Percentiles rank a stretch among this genome's conserved stretches.
Conservation (phyloP, 1,140 invertebrate genomes). For the Conus betulinus region DNA sequence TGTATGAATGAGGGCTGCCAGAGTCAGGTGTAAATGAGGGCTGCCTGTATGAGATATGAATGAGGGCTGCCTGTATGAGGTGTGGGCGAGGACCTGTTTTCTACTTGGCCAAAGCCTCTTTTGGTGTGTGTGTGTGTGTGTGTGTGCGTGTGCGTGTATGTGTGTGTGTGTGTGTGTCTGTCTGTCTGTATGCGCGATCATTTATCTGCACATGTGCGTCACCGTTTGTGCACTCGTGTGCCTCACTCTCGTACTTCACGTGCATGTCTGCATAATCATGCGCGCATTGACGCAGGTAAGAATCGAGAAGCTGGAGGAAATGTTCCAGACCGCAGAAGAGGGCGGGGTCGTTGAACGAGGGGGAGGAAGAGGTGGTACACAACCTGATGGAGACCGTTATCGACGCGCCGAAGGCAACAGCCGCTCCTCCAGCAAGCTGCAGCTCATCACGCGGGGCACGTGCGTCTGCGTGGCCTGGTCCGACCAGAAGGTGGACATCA, state of each 20-base stretch:
- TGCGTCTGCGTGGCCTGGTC: constrained; percentile 50
- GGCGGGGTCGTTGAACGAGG: constrained; percentile 43
- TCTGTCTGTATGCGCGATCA: background rate
- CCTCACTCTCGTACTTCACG: background rate
- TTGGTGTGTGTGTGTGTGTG: too few relatives aligned
- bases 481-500: constrained; percentile 57
- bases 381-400: constrained; percentile 39
- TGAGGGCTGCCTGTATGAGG: too few relatives aligned
- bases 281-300: constrained; percentile 28
- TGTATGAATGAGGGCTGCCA: too few relatives aligned
- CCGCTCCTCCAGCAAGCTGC: constrained; percentile 32
- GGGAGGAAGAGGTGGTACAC: constrained; percentile 35
- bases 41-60: too few relatives aligned
- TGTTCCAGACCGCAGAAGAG: constrained; percentile 37
- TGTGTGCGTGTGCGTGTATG: too few relatives aligned
- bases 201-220: background rate
- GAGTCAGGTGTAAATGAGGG: too few relatives aligned
- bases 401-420: constrained; percentile 37
- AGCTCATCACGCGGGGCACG: constrained; percentile 45
- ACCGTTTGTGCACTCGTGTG: too few relatives aligned
- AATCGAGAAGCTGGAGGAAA: constrained; percentile 38
- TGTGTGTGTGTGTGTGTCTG: background rate
- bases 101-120: too few relatives aligned
- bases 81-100: too few relatives aligned
- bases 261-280: background rate